These are phyloP conservation scores for Trogon melanurus DNA, from an alignment of 2,113 vertebrate species.

Conservation along the genomic window DNA sequence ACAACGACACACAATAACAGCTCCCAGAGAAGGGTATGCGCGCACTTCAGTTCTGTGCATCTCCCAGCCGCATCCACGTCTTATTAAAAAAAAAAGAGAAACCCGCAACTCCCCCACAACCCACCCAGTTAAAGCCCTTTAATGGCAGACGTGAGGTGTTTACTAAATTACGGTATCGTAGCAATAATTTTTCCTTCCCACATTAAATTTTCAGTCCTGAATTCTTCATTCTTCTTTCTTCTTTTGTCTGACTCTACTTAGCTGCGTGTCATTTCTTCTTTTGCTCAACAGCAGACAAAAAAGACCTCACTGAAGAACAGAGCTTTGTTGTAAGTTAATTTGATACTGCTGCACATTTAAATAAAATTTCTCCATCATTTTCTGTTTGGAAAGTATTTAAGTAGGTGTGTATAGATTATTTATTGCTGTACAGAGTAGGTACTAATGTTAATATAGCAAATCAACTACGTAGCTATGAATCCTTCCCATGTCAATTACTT, in stretches of 20 bases:
- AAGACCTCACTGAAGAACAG: background rate
- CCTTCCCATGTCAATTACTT: background rate
- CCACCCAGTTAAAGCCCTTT: background rate
- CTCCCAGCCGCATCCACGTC: background rate
- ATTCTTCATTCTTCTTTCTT: background rate
- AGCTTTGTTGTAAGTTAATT: background rate
- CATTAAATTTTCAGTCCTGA: background rate
- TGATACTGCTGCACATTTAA: background rate
- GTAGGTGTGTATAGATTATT: background rate
- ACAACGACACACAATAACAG: background rate
- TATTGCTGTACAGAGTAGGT: background rate
- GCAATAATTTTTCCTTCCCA: background rate
- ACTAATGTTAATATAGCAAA: background rate
- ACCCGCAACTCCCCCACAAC: background rate
- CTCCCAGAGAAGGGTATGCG: background rate
- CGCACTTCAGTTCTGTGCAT: background rate
- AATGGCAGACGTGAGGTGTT: background rate
- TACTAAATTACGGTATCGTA: background rate
- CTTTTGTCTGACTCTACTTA: background rate
- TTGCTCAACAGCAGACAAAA: background rate
- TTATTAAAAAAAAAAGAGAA: background rate
- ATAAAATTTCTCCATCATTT: background rate
- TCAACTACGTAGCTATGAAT: background rate
- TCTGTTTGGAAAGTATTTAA: slow-evolving; percentile 51
- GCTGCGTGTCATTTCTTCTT: background rate